Conservation (phyloP, 92 coral and sea anemone species). For the Muricea muricata region DNA sequence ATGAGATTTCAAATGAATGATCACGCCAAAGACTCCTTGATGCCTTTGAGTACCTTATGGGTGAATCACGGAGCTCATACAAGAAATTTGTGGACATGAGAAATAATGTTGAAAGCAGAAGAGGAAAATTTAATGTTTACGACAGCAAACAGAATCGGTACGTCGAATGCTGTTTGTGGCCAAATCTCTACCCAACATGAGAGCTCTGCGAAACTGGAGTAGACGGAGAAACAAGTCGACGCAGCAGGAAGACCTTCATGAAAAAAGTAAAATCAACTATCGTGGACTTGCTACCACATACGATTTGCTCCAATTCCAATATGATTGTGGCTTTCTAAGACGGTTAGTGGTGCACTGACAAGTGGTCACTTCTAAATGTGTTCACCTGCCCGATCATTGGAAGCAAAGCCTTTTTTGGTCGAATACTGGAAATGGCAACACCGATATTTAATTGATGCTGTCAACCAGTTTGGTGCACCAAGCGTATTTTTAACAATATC, state of each 20-base stretch:
- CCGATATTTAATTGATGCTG: constrained; percentile 22
- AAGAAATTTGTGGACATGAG: neutral
- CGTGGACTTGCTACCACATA: neutral
- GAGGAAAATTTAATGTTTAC: neutral
- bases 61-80: neutral
- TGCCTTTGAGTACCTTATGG: neutral
- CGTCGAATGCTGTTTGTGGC: constrained; percentile 17
- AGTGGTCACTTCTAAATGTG: constrained; percentile 1
- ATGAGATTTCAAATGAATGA: neutral
- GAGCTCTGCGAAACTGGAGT: neutral
- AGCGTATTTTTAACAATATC: constrained; percentile 11
- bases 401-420: neutral
- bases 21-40: neutral
- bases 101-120: neutral
- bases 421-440: constrained; percentile 43
- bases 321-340: constrained; percentile 38
- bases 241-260: neutral
- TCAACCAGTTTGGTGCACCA: constrained; percentile 20
- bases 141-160: neutral
- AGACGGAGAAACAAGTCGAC: neutral
- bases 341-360: constrained; percentile 35
- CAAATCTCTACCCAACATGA: neutral
- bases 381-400: constrained; percentile 23
- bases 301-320: constrained; percentile 36
- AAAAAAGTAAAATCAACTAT: neutral